Conservation (phyloP, 2,797 vertebrate species). For the Mergus octosetaceus region DNA sequence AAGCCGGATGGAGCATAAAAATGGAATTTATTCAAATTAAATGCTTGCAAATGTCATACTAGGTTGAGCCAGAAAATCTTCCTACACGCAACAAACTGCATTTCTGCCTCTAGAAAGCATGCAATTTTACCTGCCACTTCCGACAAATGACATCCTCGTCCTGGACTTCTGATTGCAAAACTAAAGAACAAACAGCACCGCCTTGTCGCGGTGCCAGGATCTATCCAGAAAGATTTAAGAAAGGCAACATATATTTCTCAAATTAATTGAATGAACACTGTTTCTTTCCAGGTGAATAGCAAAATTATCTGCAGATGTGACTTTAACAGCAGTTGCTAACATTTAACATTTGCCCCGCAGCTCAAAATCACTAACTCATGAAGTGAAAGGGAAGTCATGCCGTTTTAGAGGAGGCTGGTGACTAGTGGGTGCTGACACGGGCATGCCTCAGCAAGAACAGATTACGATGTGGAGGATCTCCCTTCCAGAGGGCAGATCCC, state of each 20-base stretch:
- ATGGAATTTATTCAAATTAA: slow-evolving; percentile 68
- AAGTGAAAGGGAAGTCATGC: neutral
- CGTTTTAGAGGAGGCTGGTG: neutral
- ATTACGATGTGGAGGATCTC: neutral
- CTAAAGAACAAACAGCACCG: neutral
- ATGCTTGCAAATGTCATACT: slow-evolving; percentile 64
- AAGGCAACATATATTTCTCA: slow-evolving; percentile 33
- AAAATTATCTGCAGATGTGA: slow-evolving; percentile 72
- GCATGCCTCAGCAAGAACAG: neutral
- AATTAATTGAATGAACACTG: slow-evolving; percentile 19
- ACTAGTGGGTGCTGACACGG: neutral
- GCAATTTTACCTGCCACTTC: slow-evolving; percentile 50
- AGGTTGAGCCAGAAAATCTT: slow-evolving; percentile 33
- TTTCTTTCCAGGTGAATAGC: slow-evolving; percentile 51
- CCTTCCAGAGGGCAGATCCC: neutral
- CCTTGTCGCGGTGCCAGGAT: neutral
- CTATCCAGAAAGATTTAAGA: neutral
- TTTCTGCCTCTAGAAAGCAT: neutral
- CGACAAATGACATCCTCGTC: slow-evolving; percentile 7
- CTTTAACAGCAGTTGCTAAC: neutral
- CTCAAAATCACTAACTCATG: neutral
- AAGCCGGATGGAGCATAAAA: slow-evolving; percentile 49
- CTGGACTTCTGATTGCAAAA: neutral
- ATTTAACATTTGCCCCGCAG: neutral
- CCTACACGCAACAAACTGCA: slow-evolving; percentile 13